Percentiles rank a stretch among this genome's conserved stretches.
Conservation (phyloP, 1,140 invertebrate species). For the Bombyx mandarina region DNA sequence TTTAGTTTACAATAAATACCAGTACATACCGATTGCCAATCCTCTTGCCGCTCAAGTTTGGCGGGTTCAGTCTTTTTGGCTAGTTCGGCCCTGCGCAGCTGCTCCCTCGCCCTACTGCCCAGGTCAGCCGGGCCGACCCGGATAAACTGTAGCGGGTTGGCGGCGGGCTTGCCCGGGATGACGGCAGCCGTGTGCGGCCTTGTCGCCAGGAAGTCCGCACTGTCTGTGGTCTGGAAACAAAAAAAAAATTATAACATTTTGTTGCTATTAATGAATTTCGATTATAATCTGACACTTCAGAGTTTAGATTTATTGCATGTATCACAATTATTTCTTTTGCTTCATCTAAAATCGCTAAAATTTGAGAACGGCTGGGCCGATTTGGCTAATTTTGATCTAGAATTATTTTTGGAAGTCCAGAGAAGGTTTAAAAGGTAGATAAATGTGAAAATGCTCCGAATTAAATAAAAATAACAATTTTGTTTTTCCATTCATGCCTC, state of each 20-base stretch:
- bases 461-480: too few species aligned
- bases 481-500: too few species aligned
- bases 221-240: constrained; percentile 58
- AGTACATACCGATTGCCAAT: constrained; percentile 91
- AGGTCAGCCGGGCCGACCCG: constrained; percentile 85
- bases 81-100: constrained; percentile 87
- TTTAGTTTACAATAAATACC: background rate
- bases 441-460: too few species aligned
- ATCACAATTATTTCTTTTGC: too few species aligned
- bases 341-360: too few species aligned
- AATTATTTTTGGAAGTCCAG: too few species aligned
- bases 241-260: background rate
- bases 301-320: too few species aligned
- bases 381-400: too few species aligned
- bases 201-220: constrained; percentile 57
- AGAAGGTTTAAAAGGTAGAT: too few species aligned
- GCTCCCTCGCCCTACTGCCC: constrained; percentile 87
- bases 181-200: constrained; percentile 57
- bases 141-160: constrained; percentile 91
- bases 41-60: constrained; percentile 84
- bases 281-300: too few species aligned
- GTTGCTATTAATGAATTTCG: background rate
- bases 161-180: constrained; percentile 81
- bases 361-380: too few species aligned
- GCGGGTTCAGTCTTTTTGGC: constrained; percentile 83